These are phyloP conservation scores for Callithrix jacchus DNA, from an alignment of 2,113 vertebrate species.

Conservation along the genomic window DNA sequence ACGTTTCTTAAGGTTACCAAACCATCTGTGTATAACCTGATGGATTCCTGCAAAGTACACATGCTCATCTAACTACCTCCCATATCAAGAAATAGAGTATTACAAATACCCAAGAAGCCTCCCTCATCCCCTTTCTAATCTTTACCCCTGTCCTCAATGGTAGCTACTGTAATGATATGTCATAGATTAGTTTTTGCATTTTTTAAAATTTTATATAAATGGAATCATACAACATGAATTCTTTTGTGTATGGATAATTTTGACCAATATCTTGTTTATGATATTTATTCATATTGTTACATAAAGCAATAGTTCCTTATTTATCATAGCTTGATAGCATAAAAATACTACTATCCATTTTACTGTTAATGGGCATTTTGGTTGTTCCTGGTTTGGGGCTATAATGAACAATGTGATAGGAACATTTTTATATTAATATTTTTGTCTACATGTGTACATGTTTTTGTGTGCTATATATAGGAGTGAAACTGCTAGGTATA, in stretches of 20 bases:
- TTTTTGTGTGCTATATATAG: background rate
- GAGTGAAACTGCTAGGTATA: background rate
- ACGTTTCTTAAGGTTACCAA: constrained; percentile 20
- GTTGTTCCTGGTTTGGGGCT: background rate
- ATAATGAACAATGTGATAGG: background rate
- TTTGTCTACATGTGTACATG: background rate
- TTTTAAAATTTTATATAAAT: background rate
- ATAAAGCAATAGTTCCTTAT: background rate
- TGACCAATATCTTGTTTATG: background rate
- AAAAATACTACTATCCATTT: background rate
- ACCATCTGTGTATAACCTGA: background rate
- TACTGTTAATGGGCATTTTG: background rate
- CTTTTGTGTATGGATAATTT: background rate
- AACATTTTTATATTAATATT: background rate
- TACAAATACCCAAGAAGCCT: background rate
- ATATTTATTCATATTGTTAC: background rate
- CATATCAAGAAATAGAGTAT: background rate
- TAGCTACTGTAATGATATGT: background rate
- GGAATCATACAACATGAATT: background rate
- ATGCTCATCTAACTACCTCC: background rate
- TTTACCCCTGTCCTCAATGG: background rate
- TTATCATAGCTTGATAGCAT: background rate
- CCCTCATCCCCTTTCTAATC: background rate
- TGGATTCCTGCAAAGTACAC: background rate
- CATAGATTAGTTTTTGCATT: background rate